Base-by-base conservation (phyloP, 1,140 invertebrate genomes). In the Caenorhabditis tropicalis region DNA sequence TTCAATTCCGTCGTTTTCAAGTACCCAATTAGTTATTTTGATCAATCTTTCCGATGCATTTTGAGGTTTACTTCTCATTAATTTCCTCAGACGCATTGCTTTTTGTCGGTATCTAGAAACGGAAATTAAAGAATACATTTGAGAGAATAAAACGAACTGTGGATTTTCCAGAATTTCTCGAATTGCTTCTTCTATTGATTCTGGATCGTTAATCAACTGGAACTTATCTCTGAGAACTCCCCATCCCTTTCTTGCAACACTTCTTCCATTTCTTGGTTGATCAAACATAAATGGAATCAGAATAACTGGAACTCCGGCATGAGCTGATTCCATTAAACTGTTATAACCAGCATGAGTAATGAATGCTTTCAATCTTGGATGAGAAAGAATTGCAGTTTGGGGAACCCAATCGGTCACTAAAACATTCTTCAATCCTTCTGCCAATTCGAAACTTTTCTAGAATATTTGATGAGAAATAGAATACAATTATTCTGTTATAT, bases 201-300 rank as follows among this genome's bases (percentile, higher is more conserved):
- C 65, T 12, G 65, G 65, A 21, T 74, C 65, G 10, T 24, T 21
- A 7, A 74, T 43, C 36, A 74, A 24, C 36, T 74, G 65, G 36
- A 27, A 31, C 24, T 27, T 83, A n/a, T 53, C 31, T 49, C 98
- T 96, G 24, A 95, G 31, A 31, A 86, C 46, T 39, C 85, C 86
- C 81, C 80, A 86, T 7, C 89, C 86, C 48, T 86, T 85, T 12
- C 33, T 46, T 70, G 53, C 86, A 16, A 86, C 84, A 16, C 36
- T 4, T 33, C 80, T 82, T 2, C 85, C 82, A 56, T 90, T 91
- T 24, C 88, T 83, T 33, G 82, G 46, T 74, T 91, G 91, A 84
- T 93, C 93, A 19, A 88, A 87, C 53, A 91, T 91, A 36, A 93
- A 89, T 6, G 93, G 93, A 21, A 93, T 88, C 1, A 90, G 91